These are phyloP conservation scores for Galaxea fascicularis DNA, from an alignment of 92 coral and sea anemone species.

Conservation along the genomic window DNA sequence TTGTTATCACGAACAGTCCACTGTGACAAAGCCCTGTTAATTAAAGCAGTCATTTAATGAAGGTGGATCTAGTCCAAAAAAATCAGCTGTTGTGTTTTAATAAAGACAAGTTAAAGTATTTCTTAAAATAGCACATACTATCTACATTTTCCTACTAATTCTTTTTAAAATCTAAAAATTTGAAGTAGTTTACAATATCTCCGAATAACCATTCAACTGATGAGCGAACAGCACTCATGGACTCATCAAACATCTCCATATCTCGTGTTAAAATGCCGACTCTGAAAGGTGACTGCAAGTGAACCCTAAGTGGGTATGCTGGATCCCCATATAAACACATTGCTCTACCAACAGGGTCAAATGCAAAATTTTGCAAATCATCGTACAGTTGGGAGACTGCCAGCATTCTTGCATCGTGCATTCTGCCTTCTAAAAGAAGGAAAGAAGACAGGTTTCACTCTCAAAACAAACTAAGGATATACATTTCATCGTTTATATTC, in stretches of 20 bases:
- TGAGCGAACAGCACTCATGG: constrained; percentile 22
- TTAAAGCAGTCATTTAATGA: constrained; percentile 44
- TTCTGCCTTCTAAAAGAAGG: constrained; percentile 34
- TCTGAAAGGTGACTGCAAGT: constrained; percentile 43
- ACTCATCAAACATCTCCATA: constrained; percentile 25
- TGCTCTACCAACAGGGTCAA: constrained; percentile 37
- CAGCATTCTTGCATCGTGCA: constrained; percentile 55
- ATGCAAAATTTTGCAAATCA: constrained; percentile 41
- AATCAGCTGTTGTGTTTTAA: constrained; percentile 30
- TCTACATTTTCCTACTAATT: constrained; percentile 6
- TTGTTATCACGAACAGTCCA: constrained; percentile 47
- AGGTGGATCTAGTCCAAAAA: constrained; percentile 50
- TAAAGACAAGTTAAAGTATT: constrained; percentile 21
- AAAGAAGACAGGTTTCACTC: constrained; percentile 30
- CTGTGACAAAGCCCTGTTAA: constrained; percentile 49
- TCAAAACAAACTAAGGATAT: constrained; percentile 27
- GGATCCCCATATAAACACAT: constrained; percentile 40
- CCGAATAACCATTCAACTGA: constrained; percentile 24
- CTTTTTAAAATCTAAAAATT: constrained; percentile 12
- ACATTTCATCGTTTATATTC: not conserved
- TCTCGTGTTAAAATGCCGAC: constrained; percentile 19
- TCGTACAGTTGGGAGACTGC: constrained; percentile 42
- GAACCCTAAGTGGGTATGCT: constrained; percentile 49
- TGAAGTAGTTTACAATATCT: constrained; percentile 19
- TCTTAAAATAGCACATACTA: constrained; percentile 30